A percentile compares a stretch with the other conserved stretches of the same genome.
phyloP scores from a whole-genome alignment of 2,797 vertebrate species.

The Acestrorhynchus altus region DNA sequence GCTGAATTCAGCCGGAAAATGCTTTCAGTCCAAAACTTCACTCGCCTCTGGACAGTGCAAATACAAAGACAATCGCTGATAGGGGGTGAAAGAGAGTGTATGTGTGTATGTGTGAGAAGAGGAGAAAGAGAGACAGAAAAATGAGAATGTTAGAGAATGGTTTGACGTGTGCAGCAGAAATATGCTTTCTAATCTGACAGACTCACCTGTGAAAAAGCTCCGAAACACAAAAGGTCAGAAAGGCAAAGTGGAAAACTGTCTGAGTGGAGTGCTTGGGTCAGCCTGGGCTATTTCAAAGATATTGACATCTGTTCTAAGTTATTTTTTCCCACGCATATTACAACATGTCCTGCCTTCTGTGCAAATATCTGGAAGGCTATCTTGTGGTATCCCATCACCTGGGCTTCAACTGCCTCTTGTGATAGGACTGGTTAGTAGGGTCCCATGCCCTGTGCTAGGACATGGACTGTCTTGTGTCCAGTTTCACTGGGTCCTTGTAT shows the following conservation, averaged over 20 bases:
- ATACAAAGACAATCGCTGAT: constrained; percentile 39
- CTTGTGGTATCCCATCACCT: neutral
- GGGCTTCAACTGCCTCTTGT: too few species aligned
- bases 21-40: constrained; percentile 1
- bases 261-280: constrained; percentile 3
- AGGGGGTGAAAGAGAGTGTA: neutral
- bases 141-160: neutral
- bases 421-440: too few species aligned
- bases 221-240: constrained; percentile 34
- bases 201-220: constrained; percentile 4
- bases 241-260: neutral
- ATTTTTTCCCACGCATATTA: neutral
- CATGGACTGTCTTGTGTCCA: too few species aligned
- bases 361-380: neutral
- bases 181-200: constrained; percentile 12
- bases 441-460: too few species aligned
- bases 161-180: constrained; percentile 26
- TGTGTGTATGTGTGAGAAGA: neutral
- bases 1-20: constrained; percentile 34
- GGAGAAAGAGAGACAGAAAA: neutral
- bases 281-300: neutral
- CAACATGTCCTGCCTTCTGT: neutral
- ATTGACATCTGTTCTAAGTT: neutral
- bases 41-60: neutral
- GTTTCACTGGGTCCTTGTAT: too few species aligned